Base-by-base conservation (phyloP, 2,113 vertebrate species). In the Oriolus oriolus region DNA sequence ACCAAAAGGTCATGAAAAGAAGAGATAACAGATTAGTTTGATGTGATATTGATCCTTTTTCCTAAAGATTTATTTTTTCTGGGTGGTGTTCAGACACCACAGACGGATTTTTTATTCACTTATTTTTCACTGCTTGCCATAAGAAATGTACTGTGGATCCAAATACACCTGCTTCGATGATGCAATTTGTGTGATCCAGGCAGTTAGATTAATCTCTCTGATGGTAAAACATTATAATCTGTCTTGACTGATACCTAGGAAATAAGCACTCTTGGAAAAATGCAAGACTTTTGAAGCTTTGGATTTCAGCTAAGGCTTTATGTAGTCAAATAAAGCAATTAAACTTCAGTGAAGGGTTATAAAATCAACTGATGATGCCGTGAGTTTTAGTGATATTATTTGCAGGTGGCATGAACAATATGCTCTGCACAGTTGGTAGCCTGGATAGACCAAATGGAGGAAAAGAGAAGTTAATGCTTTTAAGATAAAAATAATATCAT, bases 241-340 rank as follows among this genome's bases (percentile, higher is more conserved):
- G 23, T 73, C 20, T 35, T 91, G 65, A 75, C 20, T 87, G 19
- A 82, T 71, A 90, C 7, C 11, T 71, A 45, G 23, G n/a, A 94
- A 91, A 87, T 45, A 71, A 78, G 8, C 20, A 37, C 41, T 37
- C 31, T 52, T 53, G 53, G 44, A 42, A 93, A 90, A 93, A 87
- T 44, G 6, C 12, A 61, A 54, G 26, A 28, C 11, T 49, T 16
- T 42, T 52, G 18, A 87, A 84, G 49, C 7, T 91, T 37, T 69
- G 83, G 65, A 91, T 94, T 84, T 91, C 57, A 89, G n/a, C 42
- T 56, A 65, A 85, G 78, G 11, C 3, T 94, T 96, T 93, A 56
- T 79, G 21, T 65, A 79, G 61, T 65, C 84, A 93, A 95, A 91
- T 94, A 92, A 91, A 91, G 35, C 74, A 93, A 92, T 82, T 87